Evolutionary conservation across 1,140 invertebrate genomes (phyloP), one percentile per base, ranked within the genome.

Genomic region (Orussus abietinus): DNA sequence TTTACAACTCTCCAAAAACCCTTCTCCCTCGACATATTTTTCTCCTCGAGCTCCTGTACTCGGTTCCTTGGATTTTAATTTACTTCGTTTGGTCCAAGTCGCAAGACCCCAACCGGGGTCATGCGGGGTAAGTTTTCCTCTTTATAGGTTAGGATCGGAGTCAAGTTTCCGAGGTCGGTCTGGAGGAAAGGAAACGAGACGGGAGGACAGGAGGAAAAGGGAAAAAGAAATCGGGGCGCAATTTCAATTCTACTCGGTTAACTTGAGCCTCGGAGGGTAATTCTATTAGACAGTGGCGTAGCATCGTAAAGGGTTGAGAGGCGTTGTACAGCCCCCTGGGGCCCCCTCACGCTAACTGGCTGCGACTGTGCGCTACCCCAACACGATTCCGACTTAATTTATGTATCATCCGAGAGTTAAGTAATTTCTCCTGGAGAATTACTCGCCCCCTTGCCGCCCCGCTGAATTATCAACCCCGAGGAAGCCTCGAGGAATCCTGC

Each of bases 321-420:
- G 58, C 57, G 53, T 55, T 63, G 57, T 71, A 74, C 71, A 66
- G 61, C 68, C 68, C 71, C 68, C 71, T 67, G 66, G 71, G 69
- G 71, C 66, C 67, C 69, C 68, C 71, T 74, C 66, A 71, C 63
- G 62, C 71, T 74, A 74, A 74, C 71, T 74, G 69, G 68, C 63
- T 71, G 62, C 66, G 62, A 69, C 66, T 69, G 56, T 53, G 49
- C 59, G 51, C 53, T 61, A 64, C 69, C 69, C 69, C 66, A 71
- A 71, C 72, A 71, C 69, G 67, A 72, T 70, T 71, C 56, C 53
- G 56, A 60, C 64, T 74, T 74, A 74, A 74, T 74, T 74, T 74
- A 74, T 74, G 71, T 72, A 72, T 74, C 71, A 74, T 74, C 66
- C 67, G 71, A 74, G 69, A 72, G 69, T 72, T 74, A 74, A 74